These are phyloP conservation scores for Loriculus beryllinus DNA, from an alignment of 2,797 vertebrate species.

Conservation along the genomic window DNA sequence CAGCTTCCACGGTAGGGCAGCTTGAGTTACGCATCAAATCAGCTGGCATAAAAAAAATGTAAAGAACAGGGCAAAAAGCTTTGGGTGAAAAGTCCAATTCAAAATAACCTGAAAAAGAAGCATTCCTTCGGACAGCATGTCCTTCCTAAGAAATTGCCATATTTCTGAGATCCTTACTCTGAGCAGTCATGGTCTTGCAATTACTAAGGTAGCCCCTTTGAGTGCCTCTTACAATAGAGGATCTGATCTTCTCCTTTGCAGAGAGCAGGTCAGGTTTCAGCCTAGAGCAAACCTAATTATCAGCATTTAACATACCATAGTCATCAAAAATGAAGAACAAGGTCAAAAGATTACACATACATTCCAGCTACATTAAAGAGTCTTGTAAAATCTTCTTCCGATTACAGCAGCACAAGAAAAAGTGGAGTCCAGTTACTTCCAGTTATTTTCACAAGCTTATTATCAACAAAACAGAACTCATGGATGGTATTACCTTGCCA, in stretches of 20 bases:
- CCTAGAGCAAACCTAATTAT: conserved; percentile 39
- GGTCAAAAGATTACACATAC: conserved; percentile 36
- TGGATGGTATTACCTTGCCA: neutral
- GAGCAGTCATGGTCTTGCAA: neutral
- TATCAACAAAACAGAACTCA: neutral
- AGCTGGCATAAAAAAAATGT: neutral
- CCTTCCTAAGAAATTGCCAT: neutral
- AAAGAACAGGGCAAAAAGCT: neutral
- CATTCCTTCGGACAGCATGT: neutral
- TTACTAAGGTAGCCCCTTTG: neutral
- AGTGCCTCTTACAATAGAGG: neutral
- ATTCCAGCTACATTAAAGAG: conserved; percentile 22
- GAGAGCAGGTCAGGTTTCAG: conserved; percentile 36
- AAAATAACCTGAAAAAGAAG: neutral
- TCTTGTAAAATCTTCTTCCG: conserved; percentile 1
- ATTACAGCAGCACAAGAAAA: neutral
- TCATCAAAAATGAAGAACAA: conserved; percentile 18
- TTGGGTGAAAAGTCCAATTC: neutral
- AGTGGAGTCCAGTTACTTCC: neutral
- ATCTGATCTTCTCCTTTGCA: neutral
- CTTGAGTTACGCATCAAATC: neutral
- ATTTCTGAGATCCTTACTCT: neutral
- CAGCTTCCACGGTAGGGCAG: neutral
- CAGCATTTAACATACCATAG: conserved; percentile 18
- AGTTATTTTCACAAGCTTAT: conserved; percentile 11